These are phyloP conservation scores for Drosophila sechellia DNA, from an alignment of 1,140 invertebrate species.

Conservation along the genomic window DNA sequence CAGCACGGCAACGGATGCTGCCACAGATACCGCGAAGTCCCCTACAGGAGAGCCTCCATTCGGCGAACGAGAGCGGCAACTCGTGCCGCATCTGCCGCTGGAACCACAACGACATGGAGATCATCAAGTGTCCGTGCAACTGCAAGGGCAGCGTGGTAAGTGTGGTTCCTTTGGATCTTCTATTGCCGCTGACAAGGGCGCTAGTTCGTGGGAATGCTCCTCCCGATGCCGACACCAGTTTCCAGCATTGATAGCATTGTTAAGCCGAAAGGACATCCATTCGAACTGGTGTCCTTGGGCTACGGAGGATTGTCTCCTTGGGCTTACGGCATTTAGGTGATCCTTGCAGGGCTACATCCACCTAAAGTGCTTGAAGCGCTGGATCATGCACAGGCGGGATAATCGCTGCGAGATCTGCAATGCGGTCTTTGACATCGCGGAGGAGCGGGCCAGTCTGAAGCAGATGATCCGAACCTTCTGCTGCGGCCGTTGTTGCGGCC, in stretches of 20 bases:
- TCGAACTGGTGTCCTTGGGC: too few species aligned
- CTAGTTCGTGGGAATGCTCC: too few species aligned
- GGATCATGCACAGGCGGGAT: conserved; percentile 73
- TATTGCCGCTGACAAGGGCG: neutral
- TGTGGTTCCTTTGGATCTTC: neutral
- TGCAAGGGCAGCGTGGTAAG: conserved; percentile 81
- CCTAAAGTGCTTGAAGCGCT: conserved; percentile 73
- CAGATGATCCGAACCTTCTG: conserved; percentile 74
- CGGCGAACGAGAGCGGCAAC: conserved; percentile 68
- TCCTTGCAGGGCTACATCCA: conserved; percentile 67
- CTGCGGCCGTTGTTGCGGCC: conserved; percentile 64
- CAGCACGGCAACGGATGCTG: conserved; percentile 12
- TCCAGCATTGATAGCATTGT: too few species aligned
- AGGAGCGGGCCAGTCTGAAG: conserved; percentile 63
- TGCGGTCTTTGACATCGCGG: conserved; percentile 50
- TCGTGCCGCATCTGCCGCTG: conserved; percentile 80
- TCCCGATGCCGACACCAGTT: too few species aligned
- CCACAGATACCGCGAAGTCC: conserved; percentile 3
- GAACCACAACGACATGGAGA: conserved; percentile 74
- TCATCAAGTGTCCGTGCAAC: conserved; percentile 72
- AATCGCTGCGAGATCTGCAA: conserved; percentile 78
- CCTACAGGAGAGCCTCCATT: conserved; percentile 51
- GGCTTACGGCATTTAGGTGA: neutral
- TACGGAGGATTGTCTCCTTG: neutral
- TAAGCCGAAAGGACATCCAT: too few species aligned